Base-by-base conservation (phyloP, 1,140 invertebrate species). In the Stegodyphus dumicola region DNA sequence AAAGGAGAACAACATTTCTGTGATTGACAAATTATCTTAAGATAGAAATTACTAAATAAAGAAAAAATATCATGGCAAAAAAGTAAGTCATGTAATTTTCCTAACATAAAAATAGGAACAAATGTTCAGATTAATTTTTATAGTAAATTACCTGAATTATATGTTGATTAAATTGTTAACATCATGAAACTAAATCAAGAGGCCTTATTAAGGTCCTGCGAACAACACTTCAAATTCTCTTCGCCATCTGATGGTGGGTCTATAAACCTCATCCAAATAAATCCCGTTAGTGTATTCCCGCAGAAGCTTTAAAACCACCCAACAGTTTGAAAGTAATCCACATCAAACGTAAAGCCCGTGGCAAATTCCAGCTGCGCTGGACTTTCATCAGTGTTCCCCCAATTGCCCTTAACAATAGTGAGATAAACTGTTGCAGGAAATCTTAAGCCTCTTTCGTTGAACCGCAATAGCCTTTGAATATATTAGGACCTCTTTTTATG, bases 391-490 rank as follows among this genome's bases (percentile, higher is more conserved):
- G 11, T n/a, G 11, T 15, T 53, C 60, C n/a, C 7, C 74, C 80
- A 83, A 83, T 75, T 48, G 60, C 49, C 18, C 49, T 33, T 33
- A 33, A 33, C 33, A 33, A 33, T 33, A 33, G 33, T 33, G 33
- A 33, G 51, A 75, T 83, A 83, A 83, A 83, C 70, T 75, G 70
- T 75, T 60, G 53, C 71, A 33, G 80, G 64, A 83, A 83, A 75
- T 11, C 33, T 83, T 83, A 81, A 81, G 78, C 78, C 80, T 67
- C 60, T 73, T 75, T 75, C 49, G 17, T 17, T 48, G 4, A n/a
- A 65, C 67, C 70, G 64, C 70, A 71, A 17, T 7, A 17, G 80
- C 80, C 51, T 83, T 83, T 83, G 80, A 83, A 83, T 83, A 83
- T 53, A 83, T 83, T 83, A 83, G 13, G 13, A 7, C n/a, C 15